Base-by-base conservation (phyloP, 1,140 invertebrate species). In the Colletes latitarsis region DNA sequence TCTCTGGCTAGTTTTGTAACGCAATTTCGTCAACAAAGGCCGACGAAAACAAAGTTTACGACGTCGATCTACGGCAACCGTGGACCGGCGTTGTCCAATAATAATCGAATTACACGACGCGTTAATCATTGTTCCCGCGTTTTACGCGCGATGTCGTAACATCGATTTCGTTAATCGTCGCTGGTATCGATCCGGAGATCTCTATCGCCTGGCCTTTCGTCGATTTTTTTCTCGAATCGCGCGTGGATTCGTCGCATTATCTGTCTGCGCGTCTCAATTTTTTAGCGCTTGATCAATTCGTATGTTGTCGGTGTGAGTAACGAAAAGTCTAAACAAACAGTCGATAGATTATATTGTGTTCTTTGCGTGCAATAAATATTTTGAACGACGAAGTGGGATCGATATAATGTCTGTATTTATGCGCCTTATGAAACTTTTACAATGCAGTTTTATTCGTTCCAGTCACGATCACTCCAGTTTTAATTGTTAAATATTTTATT, bases 141-240 rank as follows among this genome's bases (percentile, higher is more conserved):
- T 52, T 75, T 67, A 75, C 71, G 43, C 9, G 43, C 66, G 55
- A 74, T 75, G 72, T 74, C 64, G 64, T 64, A 77, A 64, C 76
- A 46, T 49, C 58, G 70, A 84, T 75, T 72, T 69, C 66, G n/a
- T 12, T 63, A 64, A 77, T 66, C 70, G 17, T 19, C n/a, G 52
- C 10, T 12, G 58, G 72, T 49, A 58, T 58, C 39, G 39, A 30
- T 41, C 41, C 41, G 21, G 57, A 64, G 67, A 66, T 66, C 46
- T 0, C 41, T 12, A 39, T 62, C 19, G 52, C 39, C 9, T 49
- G 43, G 14, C 43, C 49, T 17, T 49, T 58, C 9, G 15, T 15
- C 53, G 17, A 12, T 21, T 21, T 19, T 41, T 17, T 19, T 21
- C 30, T 5, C 21, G 4, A n/a, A 19, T 39, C 43, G 63, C 19